A percentile compares a stretch with the other conserved stretches of the same genome.
Evolutionary conservation across 2,797 vertebrate genomes (phyloP).

Genomic region (Phrynocephalus vlangalii): DNA sequence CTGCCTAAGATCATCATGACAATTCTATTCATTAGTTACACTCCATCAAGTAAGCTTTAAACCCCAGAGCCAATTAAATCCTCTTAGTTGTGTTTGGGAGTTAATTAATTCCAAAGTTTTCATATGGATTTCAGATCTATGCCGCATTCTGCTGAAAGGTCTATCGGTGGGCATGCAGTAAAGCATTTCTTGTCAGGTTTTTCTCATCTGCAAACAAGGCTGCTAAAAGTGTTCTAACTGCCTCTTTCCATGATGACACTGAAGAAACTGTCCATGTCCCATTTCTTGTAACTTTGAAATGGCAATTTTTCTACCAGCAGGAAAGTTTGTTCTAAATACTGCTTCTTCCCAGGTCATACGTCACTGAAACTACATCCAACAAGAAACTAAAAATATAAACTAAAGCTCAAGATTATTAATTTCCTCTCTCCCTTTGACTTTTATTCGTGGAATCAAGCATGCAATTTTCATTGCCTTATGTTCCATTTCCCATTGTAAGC

Average conservation of each 20-base stretch:
- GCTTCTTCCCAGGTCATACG: neutral
- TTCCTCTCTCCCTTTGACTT: slow-evolving; percentile 16
- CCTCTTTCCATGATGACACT: neutral
- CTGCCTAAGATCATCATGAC: slow-evolving; percentile 68
- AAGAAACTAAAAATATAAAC: slow-evolving; percentile 38
- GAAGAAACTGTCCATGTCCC: slow-evolving; percentile 11
- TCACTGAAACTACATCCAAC: slow-evolving; percentile 27
- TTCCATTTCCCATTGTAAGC: neutral
- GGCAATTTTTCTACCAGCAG: slow-evolving; percentile 26
- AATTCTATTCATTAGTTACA: slow-evolving; percentile 80
- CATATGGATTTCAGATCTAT: slow-evolving; percentile 62
- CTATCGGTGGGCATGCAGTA: slow-evolving; percentile 29
- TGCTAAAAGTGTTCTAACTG: slow-evolving; percentile 11
- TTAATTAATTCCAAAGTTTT: slow-evolving; percentile 76
- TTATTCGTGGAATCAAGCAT: neutral
- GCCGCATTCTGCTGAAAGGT: slow-evolving; percentile 43
- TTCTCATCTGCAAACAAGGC: slow-evolving; percentile 38
- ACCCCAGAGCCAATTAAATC: slow-evolving; percentile 75
- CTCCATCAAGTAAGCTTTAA: slow-evolving; percentile 73
- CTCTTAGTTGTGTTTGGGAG: slow-evolving; percentile 71
- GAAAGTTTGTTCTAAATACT: slow-evolving; percentile 1
- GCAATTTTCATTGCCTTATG: slow-evolving; percentile 19
- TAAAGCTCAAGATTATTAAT: slow-evolving; percentile 36
- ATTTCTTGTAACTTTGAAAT: slow-evolving; percentile 37
- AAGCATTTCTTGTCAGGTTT: slow-evolving; percentile 24